These are phyloP conservation scores for Sorex maritimensis DNA, from an alignment of 2,797 vertebrate species.

Conservation along the genomic window DNA sequence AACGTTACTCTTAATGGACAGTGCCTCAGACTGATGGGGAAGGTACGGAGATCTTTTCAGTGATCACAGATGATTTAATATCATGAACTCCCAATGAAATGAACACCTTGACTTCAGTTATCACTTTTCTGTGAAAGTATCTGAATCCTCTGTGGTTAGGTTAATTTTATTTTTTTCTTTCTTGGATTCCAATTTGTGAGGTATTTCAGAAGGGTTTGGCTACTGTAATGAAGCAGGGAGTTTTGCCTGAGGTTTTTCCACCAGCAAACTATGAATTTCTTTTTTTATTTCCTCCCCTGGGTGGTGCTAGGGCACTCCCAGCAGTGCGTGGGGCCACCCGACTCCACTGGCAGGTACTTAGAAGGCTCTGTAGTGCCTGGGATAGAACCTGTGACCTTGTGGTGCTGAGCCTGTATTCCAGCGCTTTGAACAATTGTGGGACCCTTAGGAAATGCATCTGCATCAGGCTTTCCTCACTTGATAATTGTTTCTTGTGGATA, in stretches of 20 bases:
- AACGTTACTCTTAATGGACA: neutral
- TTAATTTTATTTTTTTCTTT: neutral
- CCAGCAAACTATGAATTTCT: neutral
- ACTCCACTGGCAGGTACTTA: too few relatives aligned
- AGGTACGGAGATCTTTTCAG: neutral
- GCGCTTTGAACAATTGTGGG: too few relatives aligned
- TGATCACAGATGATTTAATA: conserved; percentile 27
- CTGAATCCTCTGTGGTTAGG: neutral
- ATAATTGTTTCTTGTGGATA: neutral
- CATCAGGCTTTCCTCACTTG: too few relatives aligned
- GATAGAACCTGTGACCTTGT: too few relatives aligned
- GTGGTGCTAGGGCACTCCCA: too few relatives aligned
- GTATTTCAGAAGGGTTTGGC: conserved; percentile 42
- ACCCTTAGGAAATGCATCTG: neutral
- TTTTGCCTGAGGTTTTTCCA: conserved; percentile 22
- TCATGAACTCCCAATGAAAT: neutral
- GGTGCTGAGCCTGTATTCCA: too few relatives aligned
- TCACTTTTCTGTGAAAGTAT: neutral
- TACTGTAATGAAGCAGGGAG: neutral
- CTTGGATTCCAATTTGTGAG: neutral
- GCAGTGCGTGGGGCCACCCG: too few relatives aligned
- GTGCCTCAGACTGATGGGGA: neutral
- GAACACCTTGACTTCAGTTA: neutral
- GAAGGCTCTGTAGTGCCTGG: too few relatives aligned
- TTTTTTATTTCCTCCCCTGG: too few relatives aligned